Evolutionary conservation across 1,140 invertebrate species (phyloP).

Genomic region (Pseudomyrmex pallidus): DNA sequence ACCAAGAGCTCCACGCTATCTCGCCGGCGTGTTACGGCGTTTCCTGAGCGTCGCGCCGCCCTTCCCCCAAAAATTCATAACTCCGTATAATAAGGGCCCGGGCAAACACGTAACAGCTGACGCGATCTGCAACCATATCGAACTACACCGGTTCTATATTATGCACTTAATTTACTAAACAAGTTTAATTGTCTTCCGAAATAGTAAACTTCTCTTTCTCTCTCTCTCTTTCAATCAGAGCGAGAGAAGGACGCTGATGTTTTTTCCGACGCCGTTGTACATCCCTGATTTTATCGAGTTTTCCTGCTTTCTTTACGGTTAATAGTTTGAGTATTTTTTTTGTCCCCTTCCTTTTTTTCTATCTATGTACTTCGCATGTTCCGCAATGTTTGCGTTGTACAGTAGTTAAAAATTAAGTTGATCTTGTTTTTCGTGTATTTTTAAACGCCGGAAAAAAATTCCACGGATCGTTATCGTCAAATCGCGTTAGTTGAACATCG

Average conservation of each 20-base stretch:
- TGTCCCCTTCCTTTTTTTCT: not conserved
- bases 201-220: conserved; percentile 33
- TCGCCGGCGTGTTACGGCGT: conserved; percentile 14
- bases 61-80: conserved; percentile 67
- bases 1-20: conserved; percentile 3
- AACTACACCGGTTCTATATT: conserved; percentile 27
- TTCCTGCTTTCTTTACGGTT: not conserved
- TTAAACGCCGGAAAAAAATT: not conserved
- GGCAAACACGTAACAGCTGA: conserved; percentile 53
- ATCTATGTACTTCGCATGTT: not conserved
- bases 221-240: no score
- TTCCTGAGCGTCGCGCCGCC: conserved; percentile 9
- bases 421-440: not conserved
- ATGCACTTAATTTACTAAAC: conserved; percentile 62
- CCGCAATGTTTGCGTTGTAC: not conserved
- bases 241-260: conserved; percentile 7
- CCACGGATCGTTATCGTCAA: not conserved
- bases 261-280: not conserved
- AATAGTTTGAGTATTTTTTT: not conserved
- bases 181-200: conserved; percentile 63
- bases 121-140: conserved; percentile 62
- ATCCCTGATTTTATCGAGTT: conserved; percentile 31
- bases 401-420: not conserved
- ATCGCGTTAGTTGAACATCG: conserved; percentile 38
- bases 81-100: conserved; percentile 37